Percentiles rank a stretch among this genome's conserved stretches.
Conservation (phyloP, 2,113 vertebrate species). For the Callaeas wilsoni region DNA sequence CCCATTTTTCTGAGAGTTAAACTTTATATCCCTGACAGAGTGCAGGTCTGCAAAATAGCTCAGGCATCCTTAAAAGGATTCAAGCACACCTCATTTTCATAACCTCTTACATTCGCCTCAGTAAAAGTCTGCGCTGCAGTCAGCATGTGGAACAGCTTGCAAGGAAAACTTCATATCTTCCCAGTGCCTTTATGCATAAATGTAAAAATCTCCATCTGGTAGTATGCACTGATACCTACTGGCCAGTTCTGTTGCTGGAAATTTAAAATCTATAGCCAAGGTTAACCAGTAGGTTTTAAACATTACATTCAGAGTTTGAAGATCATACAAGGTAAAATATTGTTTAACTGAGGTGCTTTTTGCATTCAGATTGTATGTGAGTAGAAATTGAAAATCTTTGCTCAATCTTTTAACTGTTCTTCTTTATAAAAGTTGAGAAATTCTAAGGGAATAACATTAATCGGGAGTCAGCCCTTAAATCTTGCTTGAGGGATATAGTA, state of each 20-base stretch:
- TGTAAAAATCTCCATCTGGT: background rate
- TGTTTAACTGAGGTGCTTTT: background rate
- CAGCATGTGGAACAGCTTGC: background rate
- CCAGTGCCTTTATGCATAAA: background rate
- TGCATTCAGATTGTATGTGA: background rate
- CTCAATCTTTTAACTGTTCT: background rate
- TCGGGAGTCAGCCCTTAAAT: background rate
- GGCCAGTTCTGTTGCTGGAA: background rate
- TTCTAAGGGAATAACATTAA: background rate
- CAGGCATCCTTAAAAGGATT: background rate
- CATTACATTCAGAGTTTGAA: background rate
- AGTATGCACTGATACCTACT: background rate
- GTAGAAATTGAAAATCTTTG: background rate
- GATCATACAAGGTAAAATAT: background rate
- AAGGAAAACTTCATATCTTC: background rate
- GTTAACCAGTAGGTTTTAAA: background rate
- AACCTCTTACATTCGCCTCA: background rate
- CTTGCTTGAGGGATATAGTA: background rate
- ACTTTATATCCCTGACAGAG: background rate
- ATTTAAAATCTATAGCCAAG: background rate
- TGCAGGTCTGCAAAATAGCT: background rate
- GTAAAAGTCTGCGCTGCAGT: background rate
- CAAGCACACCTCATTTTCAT: background rate
- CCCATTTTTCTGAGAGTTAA: background rate
- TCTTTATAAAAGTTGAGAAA: background rate